Conservation (phyloP, 2,797 vertebrate genomes). For the Bucorvus abyssinicus region DNA sequence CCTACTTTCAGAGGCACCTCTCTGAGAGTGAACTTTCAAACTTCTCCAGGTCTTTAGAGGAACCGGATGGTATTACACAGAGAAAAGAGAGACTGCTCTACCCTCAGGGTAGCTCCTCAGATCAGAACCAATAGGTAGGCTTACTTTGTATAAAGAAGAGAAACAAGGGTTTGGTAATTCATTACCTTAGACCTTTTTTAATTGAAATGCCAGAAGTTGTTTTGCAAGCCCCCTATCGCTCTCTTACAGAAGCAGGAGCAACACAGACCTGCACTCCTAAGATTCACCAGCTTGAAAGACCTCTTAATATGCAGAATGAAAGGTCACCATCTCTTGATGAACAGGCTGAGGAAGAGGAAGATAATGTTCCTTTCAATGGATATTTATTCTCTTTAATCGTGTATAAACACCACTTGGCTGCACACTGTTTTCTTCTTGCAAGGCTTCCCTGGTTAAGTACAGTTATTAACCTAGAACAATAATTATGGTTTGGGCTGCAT, state of each 20-base stretch:
- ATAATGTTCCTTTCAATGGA: neutral
- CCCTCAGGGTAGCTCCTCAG: constrained; percentile 1
- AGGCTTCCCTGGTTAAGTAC: constrained; percentile 18
- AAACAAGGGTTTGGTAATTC: constrained; percentile 54
- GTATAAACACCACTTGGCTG: constrained; percentile 4
- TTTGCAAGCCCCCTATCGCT: constrained; percentile 43
- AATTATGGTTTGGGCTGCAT: neutral
- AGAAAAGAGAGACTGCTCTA: constrained; percentile 9
- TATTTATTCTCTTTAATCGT: constrained; percentile 18
- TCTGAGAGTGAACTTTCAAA: neutral
- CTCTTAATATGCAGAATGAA: neutral
- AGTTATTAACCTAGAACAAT: constrained; percentile 1
- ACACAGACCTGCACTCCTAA: neutral
- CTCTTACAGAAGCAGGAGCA: neutral
- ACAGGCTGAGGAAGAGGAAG: neutral
- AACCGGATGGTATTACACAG: neutral
- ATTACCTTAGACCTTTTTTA: constrained; percentile 31
- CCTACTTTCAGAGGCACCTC: neutral
- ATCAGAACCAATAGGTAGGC: neutral
- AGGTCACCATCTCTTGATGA: neutral
- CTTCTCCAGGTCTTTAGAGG: neutral
- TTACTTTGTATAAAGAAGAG: constrained; percentile 54
- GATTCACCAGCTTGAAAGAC: neutral
- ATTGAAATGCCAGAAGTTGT: constrained; percentile 27
- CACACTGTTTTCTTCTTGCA: neutral